Conservation (phyloP, 2,113 vertebrate species). For the Andinoacara biseriatus region DNA sequence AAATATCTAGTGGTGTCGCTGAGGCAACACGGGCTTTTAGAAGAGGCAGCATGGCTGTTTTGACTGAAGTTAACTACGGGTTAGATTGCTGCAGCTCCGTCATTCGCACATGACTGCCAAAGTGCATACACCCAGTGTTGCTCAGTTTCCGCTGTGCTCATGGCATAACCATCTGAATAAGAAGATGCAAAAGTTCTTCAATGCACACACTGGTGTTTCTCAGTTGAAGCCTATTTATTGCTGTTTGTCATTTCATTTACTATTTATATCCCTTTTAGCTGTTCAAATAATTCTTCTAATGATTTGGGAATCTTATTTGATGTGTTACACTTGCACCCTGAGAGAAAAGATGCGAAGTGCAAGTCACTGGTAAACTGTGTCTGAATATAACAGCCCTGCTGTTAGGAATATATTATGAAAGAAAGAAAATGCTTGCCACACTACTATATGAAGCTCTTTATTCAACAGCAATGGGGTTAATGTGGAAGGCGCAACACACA, state of each 20-base stretch:
- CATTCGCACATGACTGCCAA: conserved; percentile 15
- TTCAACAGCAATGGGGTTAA: conserved; percentile 89
- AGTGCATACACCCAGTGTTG: conserved; percentile 32
- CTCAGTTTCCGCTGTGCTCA: conserved; percentile 18
- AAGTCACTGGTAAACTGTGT: neutral
- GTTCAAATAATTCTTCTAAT: neutral
- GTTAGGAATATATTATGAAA: neutral
- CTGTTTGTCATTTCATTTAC: neutral
- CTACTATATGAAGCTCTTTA: neutral
- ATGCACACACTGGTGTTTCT: neutral
- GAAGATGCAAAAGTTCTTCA: neutral
- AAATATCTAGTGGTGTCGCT: conserved; percentile 4
- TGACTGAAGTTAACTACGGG: conserved; percentile 23
- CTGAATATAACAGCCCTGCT: neutral
- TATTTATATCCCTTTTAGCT: neutral
- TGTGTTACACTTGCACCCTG: neutral
- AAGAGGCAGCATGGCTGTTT: conserved; percentile 9
- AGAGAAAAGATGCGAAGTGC: neutral
- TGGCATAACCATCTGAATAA: neutral
- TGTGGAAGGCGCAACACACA: conserved; percentile 95
- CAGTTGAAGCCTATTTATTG: neutral
- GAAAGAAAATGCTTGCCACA: neutral
- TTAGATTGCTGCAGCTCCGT: conserved; percentile 7
- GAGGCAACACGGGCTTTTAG: neutral
- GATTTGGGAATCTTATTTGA: neutral